phyloP scores from a whole-genome alignment of 2,888 invertebrate species.

The Ligdia adustata region DNA sequence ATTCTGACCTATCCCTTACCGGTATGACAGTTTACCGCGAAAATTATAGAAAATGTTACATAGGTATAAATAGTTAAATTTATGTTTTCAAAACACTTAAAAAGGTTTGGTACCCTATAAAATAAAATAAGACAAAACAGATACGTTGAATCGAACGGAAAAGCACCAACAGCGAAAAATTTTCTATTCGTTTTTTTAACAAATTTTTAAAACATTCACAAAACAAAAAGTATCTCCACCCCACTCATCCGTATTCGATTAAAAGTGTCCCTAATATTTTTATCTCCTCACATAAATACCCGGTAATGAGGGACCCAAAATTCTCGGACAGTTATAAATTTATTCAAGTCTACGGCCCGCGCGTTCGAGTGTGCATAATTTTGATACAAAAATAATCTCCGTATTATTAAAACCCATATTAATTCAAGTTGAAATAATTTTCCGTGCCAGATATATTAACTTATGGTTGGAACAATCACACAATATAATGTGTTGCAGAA shows the following conservation, averaged over 20 bases:
- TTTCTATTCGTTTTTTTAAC: too few relatives aligned
- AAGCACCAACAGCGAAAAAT: too few relatives aligned
- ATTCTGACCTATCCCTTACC: too few relatives aligned
- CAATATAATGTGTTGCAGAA: constrained; percentile 22
- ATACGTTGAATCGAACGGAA: too few relatives aligned
- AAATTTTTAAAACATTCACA: constrained; percentile 49
- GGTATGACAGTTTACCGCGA: too few relatives aligned
- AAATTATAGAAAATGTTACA: too few relatives aligned
- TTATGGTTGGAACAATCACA: constrained; percentile 27
- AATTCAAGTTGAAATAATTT: constrained; percentile 55
- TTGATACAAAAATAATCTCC: constrained; percentile 82
- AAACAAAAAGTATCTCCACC: constrained; percentile 41
- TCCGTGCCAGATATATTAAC: constrained; percentile 39
- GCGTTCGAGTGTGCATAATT: constrained; percentile 80
- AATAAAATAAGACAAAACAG: too few relatives aligned
- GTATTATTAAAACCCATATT: constrained; percentile 69
- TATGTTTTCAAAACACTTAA: too few relatives aligned
- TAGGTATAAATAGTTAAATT: too few relatives aligned
- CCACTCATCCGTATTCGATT: constrained; percentile 79
- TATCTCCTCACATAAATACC: constrained; percentile 82
- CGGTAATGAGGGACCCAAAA: constrained; percentile 77
- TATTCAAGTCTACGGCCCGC: constrained; percentile 71
- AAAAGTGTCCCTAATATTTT: constrained; percentile 83
- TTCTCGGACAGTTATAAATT: constrained; percentile 78
- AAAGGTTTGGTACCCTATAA: too few relatives aligned